Base-by-base conservation (phyloP, 2,888 invertebrate genomes). In the Tyria jacobaeae region DNA sequence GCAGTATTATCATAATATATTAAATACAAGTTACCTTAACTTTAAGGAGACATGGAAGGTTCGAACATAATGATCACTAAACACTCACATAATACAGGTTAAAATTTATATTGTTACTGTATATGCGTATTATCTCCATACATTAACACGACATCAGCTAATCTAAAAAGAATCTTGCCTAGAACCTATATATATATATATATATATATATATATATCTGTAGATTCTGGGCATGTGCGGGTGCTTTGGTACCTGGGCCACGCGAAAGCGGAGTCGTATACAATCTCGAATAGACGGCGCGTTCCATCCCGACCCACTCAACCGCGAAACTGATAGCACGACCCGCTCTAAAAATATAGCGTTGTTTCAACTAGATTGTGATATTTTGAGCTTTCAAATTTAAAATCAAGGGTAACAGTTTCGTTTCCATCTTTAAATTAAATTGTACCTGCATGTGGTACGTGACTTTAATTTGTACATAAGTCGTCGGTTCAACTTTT, bases 271-370 rank as follows among this genome's bases (percentile, higher is more conserved):
- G 24, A 37, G 17, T 25, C 44, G 56, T 25, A 50, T 57, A 53
- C 73, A 53, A 62, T 52, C 64, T 48, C 60, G 34, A 58, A 53
- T 21, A 24, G 61, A 48, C 34, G 9, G 44, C 50, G 41, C 47
- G 55, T 24, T 64, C 57, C 56, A 57, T 64, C 58, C 53, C 67
- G 55, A 54, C 10, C 24, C 71, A 64, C 62, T 71, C 60, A 41
- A 54, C 75, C 68, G 62, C 51, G 57, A 60, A 71, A 64, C 68
- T 63, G 75, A 71, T 75, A 75, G 57, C 62, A 17, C 60, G 31
- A 24, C 17, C 37, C 17, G 35, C 31, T 17, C 24, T 57, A 37
- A 62, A 64, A 49, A 35, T 56, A 51, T 63, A 58, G 44, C 27
- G 21, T 39, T 60, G 35, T 49, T 21, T 9, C 37, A 52, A 58